Evolutionary conservation across 2,888 invertebrate species (phyloP), one percentile per base, ranked within the genome.

Genomic region (Amiota minor): DNA sequence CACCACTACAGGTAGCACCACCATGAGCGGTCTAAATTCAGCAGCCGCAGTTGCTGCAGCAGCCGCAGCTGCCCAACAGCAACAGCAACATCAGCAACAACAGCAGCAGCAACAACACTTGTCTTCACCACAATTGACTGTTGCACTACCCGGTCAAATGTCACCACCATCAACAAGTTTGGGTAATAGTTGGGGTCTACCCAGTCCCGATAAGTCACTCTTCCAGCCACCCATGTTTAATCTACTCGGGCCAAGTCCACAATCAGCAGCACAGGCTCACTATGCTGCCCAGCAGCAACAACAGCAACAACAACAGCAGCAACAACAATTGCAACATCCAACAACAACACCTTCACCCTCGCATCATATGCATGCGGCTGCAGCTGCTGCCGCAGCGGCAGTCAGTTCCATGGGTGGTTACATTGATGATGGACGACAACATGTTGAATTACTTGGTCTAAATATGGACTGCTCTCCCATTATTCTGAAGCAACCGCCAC

Each of bases 101-200:
- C 76, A 79, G n/a, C 81, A 79, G 9, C 81, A 81, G 20, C 86
- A 84, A 12, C 84, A 86, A 35, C 89, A 89, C 77, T 75, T 89
- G 62, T 82, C 88, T 75, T 90, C 90, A 74, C 88, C 90, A 46
- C 90, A 89, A 64, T 84, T 90, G 73, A 86, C 84, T 75, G 89
- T 88, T 70, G 89, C 88, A 70, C 76, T 88, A 80, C 89, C 88
- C 45, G 90, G 87, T 9, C 91, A 90, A 75, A 92, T 91, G 90
- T 91, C 93, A 80, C 92, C 93, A 80, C 90, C 91, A 73, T 89
- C 92, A 0, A 91, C 89, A 77, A 91, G 90, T 78, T 91, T 93
- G 83, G 93, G 91, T 86, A 93, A 91, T 84, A 95, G 92, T 89
- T 96, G 94, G 94, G 92, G 94, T 82, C 91, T 95, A 76, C 94